Base-by-base conservation (phyloP, 2,797 vertebrate species). In the Threskiornis aethiopicus region DNA sequence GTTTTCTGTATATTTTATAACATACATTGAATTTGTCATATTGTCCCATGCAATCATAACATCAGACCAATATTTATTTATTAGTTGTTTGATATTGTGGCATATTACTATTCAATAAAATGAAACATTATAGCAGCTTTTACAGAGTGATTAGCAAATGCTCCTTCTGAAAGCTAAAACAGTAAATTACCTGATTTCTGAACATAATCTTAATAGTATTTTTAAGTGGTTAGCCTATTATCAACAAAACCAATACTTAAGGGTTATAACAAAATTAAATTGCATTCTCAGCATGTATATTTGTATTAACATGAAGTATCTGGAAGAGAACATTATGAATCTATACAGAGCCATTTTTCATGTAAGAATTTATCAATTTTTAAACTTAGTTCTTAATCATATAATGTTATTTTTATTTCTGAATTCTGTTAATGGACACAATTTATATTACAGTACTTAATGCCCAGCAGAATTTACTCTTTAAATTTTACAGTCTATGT, bases 11-110 rank as follows among this genome's bases (percentile, higher is more conserved):
- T 41, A 37, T 75, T 90, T 92, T 49, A n/a, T 51, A 92, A 46
- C 46, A 89, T 29, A 71, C 35, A 79, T 88, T 87, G 64, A 90
- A 92, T 91, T 87, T 96, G 35, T 96, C 55, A 78, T 83, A 57
- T 47, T 90, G 58, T 83, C 72, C 65, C 6, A 57, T 81, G 72
- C 69, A 95, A 91, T 91, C 87, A 86, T 46, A 84, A 41, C 4
- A 28, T 65, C 46, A 91, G 25, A 22, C 87, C 95, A 91, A 84
- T 64, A 93, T 92, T 96, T 92, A 62, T 35, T 71, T 65, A 57
- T 37, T 59, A 51, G 51, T 71, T 90, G 72, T 95, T 94, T 88
- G 49, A 94, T 87, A 70, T 41, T 55, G 24, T 94, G 28, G 26
- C 55, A 35, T 42, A n/a, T 31, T 80, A 59, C 25, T 52, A 66